phyloP scores from a whole-genome alignment of 2,113 vertebrate species.

The Zootoca vivipara region DNA sequence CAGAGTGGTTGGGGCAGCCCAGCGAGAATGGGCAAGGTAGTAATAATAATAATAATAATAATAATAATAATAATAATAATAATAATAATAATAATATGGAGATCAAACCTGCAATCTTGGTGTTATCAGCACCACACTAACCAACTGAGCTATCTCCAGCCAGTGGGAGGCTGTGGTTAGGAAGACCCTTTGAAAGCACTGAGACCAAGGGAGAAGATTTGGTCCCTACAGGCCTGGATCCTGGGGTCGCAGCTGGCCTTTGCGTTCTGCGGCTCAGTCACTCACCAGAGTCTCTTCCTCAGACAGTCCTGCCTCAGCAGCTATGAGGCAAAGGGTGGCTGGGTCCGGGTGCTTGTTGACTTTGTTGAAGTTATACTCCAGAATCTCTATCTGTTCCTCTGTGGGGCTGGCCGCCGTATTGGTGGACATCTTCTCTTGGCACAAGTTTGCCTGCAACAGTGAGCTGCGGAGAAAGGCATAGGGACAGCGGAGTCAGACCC shows the following conservation, averaged over 20 bases:
- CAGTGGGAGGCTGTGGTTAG: not conserved
- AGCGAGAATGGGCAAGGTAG: no score
- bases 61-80: no score
- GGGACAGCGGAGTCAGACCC: not conserved
- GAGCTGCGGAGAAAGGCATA: not conserved
- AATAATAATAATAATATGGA: no score
- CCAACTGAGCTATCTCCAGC: no score
- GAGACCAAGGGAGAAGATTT: not conserved
- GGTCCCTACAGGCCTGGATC: not conserved
- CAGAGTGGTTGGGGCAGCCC: no score
- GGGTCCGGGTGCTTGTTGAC: conserved; percentile 79
- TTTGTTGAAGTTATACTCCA: conserved; percentile 80
- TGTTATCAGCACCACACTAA: no score
- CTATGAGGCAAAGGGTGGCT: conserved; percentile 77
- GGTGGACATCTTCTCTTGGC: conserved; percentile 58
- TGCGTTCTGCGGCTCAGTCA: not conserved
- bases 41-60: no score
- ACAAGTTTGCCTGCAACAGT: conserved; percentile 13
- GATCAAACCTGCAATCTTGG: no score
- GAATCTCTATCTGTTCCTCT: conserved; percentile 78
- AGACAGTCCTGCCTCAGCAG: conserved; percentile 74
- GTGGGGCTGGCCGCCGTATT: conserved; percentile 68
- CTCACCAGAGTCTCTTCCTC: conserved; percentile 81
- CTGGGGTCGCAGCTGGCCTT: not conserved
- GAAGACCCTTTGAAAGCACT: not conserved